Conservation (phyloP, 2,888 invertebrate species). For the Empis livida region DNA sequence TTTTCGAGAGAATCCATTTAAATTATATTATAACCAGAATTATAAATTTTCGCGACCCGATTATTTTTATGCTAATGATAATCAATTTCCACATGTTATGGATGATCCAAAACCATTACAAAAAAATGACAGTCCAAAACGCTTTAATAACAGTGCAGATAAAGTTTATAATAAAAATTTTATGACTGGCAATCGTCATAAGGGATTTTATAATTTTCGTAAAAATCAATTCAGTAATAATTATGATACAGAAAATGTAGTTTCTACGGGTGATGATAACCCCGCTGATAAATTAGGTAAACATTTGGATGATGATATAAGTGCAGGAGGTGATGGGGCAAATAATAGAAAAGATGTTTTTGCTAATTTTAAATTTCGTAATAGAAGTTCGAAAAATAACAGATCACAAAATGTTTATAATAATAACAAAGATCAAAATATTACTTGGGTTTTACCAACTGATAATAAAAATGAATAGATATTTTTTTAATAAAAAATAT, state of each 20-base stretch:
- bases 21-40: constrained; percentile 27
- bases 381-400: constrained; percentile 19
- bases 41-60: constrained; percentile 32
- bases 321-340: constrained; percentile 1
- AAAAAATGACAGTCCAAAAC: constrained; percentile 25
- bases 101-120: constrained; percentile 25
- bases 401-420: neutral
- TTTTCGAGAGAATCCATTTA: constrained; percentile 31
- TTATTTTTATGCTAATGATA: constrained; percentile 31
- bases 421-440: neutral
- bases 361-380: constrained; percentile 29
- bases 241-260: constrained; percentile 12
- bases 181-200: constrained; percentile 18
- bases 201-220: constrained; percentile 29
- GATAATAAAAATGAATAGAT: neutral
- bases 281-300: constrained; percentile 17
- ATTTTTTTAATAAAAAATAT: neutral
- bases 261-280: neutral
- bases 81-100: constrained; percentile 21
- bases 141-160: constrained; percentile 12
- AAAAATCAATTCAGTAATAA: neutral
- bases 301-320: constrained; percentile 17
- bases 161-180: constrained; percentile 4
- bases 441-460: neutral
- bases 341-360: constrained; percentile 22